These are phyloP conservation scores for Drosophila lutescens DNA, from an alignment of 2,888 invertebrate genomes.

Conservation along the genomic window DNA sequence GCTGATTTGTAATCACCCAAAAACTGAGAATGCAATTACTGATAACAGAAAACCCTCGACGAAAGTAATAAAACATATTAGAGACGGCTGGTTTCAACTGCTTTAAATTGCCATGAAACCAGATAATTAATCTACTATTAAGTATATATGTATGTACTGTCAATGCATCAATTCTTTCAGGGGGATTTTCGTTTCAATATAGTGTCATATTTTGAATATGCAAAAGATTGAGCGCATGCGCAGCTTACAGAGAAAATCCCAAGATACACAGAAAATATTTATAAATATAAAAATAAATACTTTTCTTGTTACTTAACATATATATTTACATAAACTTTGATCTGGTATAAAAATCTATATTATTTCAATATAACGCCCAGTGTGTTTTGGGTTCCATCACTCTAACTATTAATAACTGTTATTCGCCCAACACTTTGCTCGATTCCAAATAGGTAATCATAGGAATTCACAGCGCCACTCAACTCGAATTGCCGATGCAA, in stretches of 20 bases:
- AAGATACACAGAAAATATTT: neutral
- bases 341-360: too few relatives aligned
- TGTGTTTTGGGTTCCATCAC: too few relatives aligned
- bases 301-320: neutral
- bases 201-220: neutral
- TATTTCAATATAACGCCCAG: too few relatives aligned
- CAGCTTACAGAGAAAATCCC: too few relatives aligned
- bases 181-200: neutral
- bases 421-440: constrained; percentile 8
- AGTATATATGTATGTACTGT: neutral
- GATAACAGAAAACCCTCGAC: constrained; percentile 1
- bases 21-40: neutral
- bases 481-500: neutral
- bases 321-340: too few relatives aligned
- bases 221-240: neutral
- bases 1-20: neutral
- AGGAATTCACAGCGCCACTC: neutral
- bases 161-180: neutral
- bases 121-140: neutral
- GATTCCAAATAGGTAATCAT: constrained; percentile 3
- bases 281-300: neutral
- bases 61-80: neutral
- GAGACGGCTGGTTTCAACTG: neutral
- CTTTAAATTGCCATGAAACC: neutral
- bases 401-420: neutral